phyloP scores from a whole-genome alignment of 2,888 invertebrate genomes.

The Acrocyrtus sp. region DNA sequence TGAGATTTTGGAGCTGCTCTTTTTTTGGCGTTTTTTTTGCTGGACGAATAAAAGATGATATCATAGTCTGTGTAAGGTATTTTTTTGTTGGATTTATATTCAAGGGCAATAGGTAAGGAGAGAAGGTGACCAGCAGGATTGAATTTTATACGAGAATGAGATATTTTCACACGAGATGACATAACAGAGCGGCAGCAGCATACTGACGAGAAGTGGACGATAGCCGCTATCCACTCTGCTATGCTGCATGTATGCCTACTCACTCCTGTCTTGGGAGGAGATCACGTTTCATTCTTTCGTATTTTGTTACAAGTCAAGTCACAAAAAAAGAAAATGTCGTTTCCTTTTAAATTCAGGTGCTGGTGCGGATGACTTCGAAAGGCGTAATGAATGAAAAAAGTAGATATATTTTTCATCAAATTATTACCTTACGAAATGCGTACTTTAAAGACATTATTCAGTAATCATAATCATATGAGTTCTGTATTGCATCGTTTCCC shows the following conservation, averaged over 20 bases:
- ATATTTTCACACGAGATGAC: constrained; percentile 26
- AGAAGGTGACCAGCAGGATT: constrained; percentile 28
- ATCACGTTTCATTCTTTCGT: constrained; percentile 32
- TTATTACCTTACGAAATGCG: background rate
- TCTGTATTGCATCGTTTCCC: background rate
- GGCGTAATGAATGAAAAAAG: background rate
- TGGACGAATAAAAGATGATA: too few species aligned
- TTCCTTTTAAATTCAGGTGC: constrained; percentile 39
- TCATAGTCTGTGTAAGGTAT: too few species aligned
- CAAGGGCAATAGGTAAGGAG: constrained; percentile 48
- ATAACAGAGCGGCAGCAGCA: too few species aligned
- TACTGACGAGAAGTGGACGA: background rate
- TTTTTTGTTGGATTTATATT: constrained; percentile 15
- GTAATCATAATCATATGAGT: background rate
- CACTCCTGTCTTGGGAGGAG: background rate
- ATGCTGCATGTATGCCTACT: background rate
- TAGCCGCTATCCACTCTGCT: constrained; percentile 10
- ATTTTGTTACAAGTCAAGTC: constrained; percentile 41
- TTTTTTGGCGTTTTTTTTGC: too few species aligned
- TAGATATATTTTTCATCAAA: background rate
- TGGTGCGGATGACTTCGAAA: too few species aligned
- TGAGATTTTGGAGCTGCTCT: too few species aligned
- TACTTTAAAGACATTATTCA: background rate
- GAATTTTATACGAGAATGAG: too few species aligned
- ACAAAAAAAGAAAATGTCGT: constrained; percentile 7